Evolutionary conservation across 2,797 vertebrate genomes (phyloP).

Genomic region (Falco cherrug): DNA sequence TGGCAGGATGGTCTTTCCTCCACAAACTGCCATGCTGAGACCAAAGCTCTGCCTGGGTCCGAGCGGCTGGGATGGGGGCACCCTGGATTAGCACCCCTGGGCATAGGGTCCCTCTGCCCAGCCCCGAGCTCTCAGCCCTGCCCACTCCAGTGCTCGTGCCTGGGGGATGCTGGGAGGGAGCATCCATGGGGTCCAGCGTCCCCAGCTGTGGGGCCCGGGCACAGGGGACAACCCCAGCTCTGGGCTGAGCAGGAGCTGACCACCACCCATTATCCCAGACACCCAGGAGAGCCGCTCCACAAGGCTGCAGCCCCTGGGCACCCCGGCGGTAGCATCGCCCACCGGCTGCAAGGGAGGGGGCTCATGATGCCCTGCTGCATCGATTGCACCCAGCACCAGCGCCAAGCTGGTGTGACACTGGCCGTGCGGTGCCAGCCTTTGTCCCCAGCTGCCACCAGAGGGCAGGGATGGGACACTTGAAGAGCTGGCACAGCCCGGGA

Average conservation of each 20-base stretch:
- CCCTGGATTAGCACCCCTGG: not conserved
- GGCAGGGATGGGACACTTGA: not conserved
- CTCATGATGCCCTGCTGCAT: too few relatives aligned
- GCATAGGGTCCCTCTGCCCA: not conserved
- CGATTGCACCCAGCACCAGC: not conserved
- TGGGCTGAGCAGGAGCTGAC: rapidly evolving
- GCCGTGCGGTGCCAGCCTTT: not conserved
- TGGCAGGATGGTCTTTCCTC: rapidly evolving
- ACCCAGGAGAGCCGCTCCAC: not conserved
- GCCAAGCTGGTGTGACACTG: not conserved
- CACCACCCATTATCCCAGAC: not conserved
- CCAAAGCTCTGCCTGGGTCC: not conserved
- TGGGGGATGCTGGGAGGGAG: rapidly evolving
- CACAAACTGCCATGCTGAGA: not conserved
- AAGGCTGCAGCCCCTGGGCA: not conserved
- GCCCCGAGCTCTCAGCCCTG: too few relatives aligned
- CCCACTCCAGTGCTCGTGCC: not conserved
- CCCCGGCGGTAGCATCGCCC: not conserved
- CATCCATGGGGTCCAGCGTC: rapidly evolving
- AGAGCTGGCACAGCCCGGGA: not conserved
- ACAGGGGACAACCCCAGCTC: not conserved
- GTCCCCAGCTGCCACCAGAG: constrained; percentile 32
- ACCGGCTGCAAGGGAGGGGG: not conserved
- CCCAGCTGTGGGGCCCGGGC: not conserved
- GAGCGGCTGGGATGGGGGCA: rapidly evolving